Base-by-base conservation (phyloP, 2,888 invertebrate species). In the Pocota personata region DNA sequence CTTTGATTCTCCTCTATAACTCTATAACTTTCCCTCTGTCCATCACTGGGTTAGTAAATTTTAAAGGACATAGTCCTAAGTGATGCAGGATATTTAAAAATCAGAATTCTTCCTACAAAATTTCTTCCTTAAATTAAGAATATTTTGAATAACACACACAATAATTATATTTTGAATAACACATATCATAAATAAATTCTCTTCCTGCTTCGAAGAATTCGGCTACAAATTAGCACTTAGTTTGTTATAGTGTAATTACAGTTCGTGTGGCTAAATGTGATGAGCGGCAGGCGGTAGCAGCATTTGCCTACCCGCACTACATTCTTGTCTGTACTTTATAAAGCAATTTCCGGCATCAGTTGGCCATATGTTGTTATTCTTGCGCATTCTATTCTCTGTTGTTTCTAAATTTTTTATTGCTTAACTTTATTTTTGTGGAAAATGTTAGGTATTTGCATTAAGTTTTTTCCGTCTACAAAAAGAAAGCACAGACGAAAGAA, bases 301-400 rank as follows among this genome's bases (percentile, higher is more conserved):
- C 16, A 30, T 60, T 16, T 30, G 27, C 16, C 7, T 24, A 14
- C 19, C 60, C 77, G 50, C 50, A 3, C 30, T 40, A 21, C 37
- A 12, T 32, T 64, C 5, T 27, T 21, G 14, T 7, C 14, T 6
- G 8, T 7, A 21, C 32, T 48, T 67, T 19, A 7, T 58, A 46
- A 72, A 73, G 48, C 40, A 73, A 83, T 83, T 69, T 83, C 83
- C 83, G 83, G 78, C 52, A 43, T 27, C 14, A 46, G 52, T 58
- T 72, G 30, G 60, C 78, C 82, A 83, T 73, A 83, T 83, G 83
- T 67, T 73, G 37, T 14, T 72, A 19, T 66, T 82, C 57, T 30
- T 58, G 14, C 40, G 62, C 66, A 67, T 46, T 64, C 64, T 40
- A 67, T 46, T 64, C 64, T 40, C 46, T 30, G 27, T 30, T 46